Base-by-base conservation (phyloP, 1,140 invertebrate species). In the Drosophila repletoides region DNA sequence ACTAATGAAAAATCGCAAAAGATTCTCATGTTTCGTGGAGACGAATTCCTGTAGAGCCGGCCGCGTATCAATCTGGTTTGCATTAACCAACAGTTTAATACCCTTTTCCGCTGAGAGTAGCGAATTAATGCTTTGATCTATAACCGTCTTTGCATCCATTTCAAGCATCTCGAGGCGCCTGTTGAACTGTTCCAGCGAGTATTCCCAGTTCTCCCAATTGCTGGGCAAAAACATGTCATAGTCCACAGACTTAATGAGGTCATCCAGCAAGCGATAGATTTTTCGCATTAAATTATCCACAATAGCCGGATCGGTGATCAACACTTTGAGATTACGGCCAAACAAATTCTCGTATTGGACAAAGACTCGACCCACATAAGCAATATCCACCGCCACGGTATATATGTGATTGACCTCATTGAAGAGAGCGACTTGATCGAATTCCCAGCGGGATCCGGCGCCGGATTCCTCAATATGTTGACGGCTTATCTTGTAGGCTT, bases 341-440 rank as follows among this genome's bases (percentile, higher is more conserved):
- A 98, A 97, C 40, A 98, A 95, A 64, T 97, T 97, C 83, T 96
- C 94, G 80, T 97, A 97, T 84, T 98, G 95, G 76, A 95, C 93
- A 0, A 97, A 91, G 0, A 95, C 94, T 86, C 95, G 92, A 6
- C 94, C 93, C 51, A 97, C 93, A 73, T 95, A 92, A 28, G 94
- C 91, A 12, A 98, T 91, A 88, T 97, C 94, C 15, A 93, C 91
- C 68, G 95, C 95, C n/a, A 98, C 95, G 6, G 91, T 91, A 7
- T 93, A 93, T 67, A 97, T 95, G 77, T 98, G 97, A 81, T 98
- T 96, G 0, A 96, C 96, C 41, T 94, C 92, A 5, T 94, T 94
- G 88, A 98, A 98, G 1, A 98, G 91, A 36, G 92, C 92, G 5
- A 92, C 93, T 63, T 95, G 93, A 77, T 97, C 95, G 90, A 98